phyloP scores from a whole-genome alignment of 1,140 invertebrate genomes.

The Achatina immaculata region DNA sequence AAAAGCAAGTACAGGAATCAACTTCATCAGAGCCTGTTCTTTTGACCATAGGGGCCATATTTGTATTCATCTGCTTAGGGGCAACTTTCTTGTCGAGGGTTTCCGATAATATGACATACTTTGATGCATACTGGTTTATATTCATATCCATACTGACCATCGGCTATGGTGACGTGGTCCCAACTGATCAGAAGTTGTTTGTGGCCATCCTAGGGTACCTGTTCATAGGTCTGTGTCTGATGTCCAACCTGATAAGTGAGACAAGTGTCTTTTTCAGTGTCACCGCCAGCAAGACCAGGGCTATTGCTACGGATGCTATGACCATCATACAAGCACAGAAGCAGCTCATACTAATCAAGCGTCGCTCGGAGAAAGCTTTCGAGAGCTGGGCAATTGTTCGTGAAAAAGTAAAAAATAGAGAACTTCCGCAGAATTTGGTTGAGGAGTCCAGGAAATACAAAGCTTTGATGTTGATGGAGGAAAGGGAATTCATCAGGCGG shows the following conservation, averaged over 20 bases:
- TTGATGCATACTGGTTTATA: constrained; percentile 94
- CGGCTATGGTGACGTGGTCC: constrained; percentile 90
- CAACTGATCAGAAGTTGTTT: constrained; percentile 89
- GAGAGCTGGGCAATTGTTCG: background rate
- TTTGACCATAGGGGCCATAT: constrained; percentile 43
- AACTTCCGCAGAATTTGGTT: background rate
- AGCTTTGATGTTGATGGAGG: background rate
- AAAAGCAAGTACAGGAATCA: constrained; percentile 21
- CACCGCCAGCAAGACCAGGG: constrained; percentile 46
- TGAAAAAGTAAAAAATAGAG: background rate
- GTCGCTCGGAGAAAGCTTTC: background rate
- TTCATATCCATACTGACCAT: constrained; percentile 81
- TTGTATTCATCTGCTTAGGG: constrained; percentile 44
- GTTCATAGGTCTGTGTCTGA: constrained; percentile 92
- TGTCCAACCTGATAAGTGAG: constrained; percentile 94
- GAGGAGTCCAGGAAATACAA: constrained; percentile 14
- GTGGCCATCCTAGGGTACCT: constrained; percentile 88
- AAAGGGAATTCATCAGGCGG: constrained; percentile 4
- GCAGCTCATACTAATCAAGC: background rate
- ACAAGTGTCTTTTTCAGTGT: constrained; percentile 72
- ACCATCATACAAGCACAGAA: background rate
- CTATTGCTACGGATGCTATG: constrained; percentile 21
- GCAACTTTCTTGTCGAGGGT: constrained; percentile 33
- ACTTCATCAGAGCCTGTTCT: constrained; percentile 43
- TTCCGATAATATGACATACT: constrained; percentile 79